These are phyloP conservation scores for Melanchra persicariae DNA, from an alignment of 2,888 invertebrate species.

Conservation along the genomic window DNA sequence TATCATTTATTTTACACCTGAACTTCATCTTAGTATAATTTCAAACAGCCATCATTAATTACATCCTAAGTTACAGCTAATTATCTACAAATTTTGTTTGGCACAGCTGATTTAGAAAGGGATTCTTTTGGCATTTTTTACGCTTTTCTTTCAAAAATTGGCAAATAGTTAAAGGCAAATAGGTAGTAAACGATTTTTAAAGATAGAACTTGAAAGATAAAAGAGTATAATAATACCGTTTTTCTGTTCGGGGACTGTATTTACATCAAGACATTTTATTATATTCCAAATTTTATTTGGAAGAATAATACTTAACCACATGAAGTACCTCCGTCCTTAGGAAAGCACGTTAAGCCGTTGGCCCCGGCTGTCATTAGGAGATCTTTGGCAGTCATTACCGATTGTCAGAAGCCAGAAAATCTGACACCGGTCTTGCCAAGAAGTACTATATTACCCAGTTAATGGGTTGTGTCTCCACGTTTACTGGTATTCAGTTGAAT, in stretches of 20 bases:
- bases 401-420: too few species aligned
- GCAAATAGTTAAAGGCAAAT: conserved; percentile 24
- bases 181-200: conserved; percentile 27
- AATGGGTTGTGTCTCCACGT: too few species aligned
- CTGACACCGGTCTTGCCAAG: too few species aligned
- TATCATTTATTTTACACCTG: conserved; percentile 33
- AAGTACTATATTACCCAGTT: too few species aligned
- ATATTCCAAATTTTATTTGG: neutral
- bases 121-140: conserved; percentile 40
- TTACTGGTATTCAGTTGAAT: too few species aligned
- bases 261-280: neutral
- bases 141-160: conserved; percentile 23
- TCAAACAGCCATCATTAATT: conserved; percentile 74
- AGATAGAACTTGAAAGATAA: neutral
- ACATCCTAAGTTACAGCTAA: conserved; percentile 63
- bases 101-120: conserved; percentile 62
- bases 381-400: too few species aligned
- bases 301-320: neutral
- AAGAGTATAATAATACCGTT: too few species aligned
- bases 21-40: conserved; percentile 60
- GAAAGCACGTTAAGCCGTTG: too few species aligned
- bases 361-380: too few species aligned
- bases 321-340: too few species aligned
- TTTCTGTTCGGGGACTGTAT: neutral
- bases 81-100: conserved; percentile 65